A percentile compares a stretch with the other conserved stretches of the same genome.
Evolutionary conservation across 2,113 vertebrate species (phyloP).

Genomic region (Cnemophilus loriae): DNA sequence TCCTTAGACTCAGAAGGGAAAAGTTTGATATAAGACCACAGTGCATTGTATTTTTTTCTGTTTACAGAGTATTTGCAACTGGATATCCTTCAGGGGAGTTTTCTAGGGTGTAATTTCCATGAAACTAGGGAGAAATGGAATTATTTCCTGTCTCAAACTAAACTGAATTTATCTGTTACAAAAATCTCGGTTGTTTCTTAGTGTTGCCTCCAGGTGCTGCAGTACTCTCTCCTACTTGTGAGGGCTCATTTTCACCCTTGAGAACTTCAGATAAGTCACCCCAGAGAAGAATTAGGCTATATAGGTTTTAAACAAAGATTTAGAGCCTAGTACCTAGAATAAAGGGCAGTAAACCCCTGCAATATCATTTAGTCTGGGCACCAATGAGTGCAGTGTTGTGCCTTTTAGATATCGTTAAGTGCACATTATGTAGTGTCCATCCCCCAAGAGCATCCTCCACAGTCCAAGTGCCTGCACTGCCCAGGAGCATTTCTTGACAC

Average conservation of each 20-base stretch:
- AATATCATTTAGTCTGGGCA: neutral
- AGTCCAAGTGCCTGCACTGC: neutral
- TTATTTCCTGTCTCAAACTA: slow-evolving; percentile 16
- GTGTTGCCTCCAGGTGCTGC: neutral
- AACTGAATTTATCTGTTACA: neutral
- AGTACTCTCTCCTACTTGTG: neutral
- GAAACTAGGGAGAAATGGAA: neutral
- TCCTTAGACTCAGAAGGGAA: neutral
- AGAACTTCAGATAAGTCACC: neutral
- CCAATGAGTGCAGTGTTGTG: neutral
- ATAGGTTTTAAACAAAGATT: neutral
- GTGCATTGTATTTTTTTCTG: neutral
- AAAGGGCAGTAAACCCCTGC: neutral
- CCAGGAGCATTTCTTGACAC: neutral
- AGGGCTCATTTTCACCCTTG: neutral
- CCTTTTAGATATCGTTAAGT: neutral
- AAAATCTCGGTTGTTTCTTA: slow-evolving; percentile 4
- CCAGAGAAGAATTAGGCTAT: neutral
- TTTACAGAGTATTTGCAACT: neutral
- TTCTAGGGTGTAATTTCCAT: slow-evolving; percentile 4
- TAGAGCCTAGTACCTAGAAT: neutral
- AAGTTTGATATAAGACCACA: neutral
- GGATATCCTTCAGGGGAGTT: neutral
- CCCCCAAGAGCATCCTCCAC: neutral
- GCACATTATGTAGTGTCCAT: neutral